Evolutionary conservation across 2,113 vertebrate species (phyloP), one percentile per base, ranked within the genome.

Genomic region (Sebastes schlegelii): DNA sequence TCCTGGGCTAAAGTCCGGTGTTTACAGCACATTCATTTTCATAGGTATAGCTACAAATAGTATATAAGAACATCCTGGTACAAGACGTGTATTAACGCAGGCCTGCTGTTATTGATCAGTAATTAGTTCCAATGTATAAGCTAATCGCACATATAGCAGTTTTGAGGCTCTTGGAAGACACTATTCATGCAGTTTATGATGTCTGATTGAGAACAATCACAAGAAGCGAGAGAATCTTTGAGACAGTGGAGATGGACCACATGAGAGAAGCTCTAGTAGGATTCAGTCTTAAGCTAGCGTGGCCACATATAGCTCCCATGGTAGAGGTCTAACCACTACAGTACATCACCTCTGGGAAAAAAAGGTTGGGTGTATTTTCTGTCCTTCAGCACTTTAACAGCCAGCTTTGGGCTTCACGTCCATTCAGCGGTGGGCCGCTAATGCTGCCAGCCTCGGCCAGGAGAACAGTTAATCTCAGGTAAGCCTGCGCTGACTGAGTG

Each of bases 401-500:
- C 71, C 87, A 89, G 92, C 88, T 93, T 92, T 91, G 23, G 60
- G 87, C 88, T 85, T 83, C 64, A 80, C n/a, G 40, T 91, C 87
- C 82, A 90, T 91, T 93, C 90, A 88, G 76, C 17, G 67, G 73
- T 85, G 81, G 91, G 83, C 83, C 19, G 72, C 85, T 94, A 92
- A 93, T 90, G 86, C 92, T 86, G 84, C 90, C 86, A 89, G 88
- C 84, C 84, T 91, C 78, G 76, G 82, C 87, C 66, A 86, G 89
- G 86, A 93, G 93, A 90, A 95, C 94, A 95, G 89, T 93, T 95
- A 94, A 94, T 95, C 94, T 95, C 92, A 95, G 92, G 93, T 94
- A 94, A 94, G 91, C 92, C 92, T 43, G 80, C 82, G 64, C 84
- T 94, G 91, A 94, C 92, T 93, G 92, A 93, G 85, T 82, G 90